Base-by-base conservation (phyloP, 2,888 invertebrate genomes). In the Scelioninae gen. 2 region DNA sequence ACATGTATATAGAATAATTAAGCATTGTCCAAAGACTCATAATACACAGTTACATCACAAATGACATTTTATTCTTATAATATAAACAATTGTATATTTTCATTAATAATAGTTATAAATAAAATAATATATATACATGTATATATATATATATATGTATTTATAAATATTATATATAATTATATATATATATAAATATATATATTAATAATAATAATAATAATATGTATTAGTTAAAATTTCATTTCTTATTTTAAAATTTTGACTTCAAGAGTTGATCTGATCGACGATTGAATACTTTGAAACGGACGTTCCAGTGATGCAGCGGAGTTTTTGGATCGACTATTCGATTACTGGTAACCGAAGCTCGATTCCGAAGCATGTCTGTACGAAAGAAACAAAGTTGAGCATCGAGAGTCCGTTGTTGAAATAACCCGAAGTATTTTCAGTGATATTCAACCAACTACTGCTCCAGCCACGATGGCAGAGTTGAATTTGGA, bases 381-480 rank as follows among this genome's bases (percentile, higher is more conserved):
- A 61, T 16, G 28, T 61, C 41, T 50, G 50, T 53, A 46, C 39
- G 55, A 65, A 55, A 55, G 28, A 63, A 61, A 63, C 16, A 15
- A 46, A 61, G 31, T 60, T 39, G 31, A 41, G 31, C 16, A 19
- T 25, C 28, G 13, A 28, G 10, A n/a, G 16, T 41, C 9, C 3
- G 15, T 13, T 6, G 22, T 33, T 28, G 6, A 16, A 18, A 19
- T 18, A 9, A 50, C 10, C 50, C 19, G 11, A 9, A 25, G 11
- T 13, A 25, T 28, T 11, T 41, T 45, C 7, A 19, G n/a, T 7
- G 45, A 7, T 7, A 31, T 31, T 39, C 18, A 16, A 16, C 1
- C n/a, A 58, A 80, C 86, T 91, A 91, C 89, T 92, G 91, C 84
- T 95, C 95, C 80, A 95, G 88, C 94, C 94, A 95, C 41, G 94